A percentile compares a stretch with the other conserved stretches of the same genome.
Evolutionary conservation across 2,797 vertebrate species (phyloP).

Genomic region (Phrynocephalus vlangalii): DNA sequence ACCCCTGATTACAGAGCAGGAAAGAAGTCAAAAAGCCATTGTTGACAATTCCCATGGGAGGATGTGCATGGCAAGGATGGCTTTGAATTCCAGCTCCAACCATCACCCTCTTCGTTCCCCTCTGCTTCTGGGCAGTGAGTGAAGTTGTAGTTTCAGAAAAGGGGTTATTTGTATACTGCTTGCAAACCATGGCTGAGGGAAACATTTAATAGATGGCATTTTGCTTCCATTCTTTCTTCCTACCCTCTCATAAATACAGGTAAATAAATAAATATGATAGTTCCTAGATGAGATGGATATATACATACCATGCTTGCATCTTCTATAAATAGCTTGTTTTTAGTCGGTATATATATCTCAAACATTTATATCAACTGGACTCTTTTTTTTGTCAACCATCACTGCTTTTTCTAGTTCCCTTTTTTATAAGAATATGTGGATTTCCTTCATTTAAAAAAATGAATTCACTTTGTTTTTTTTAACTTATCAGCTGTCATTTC

Average conservation of each 20-base stretch:
- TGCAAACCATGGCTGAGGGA: conserved; percentile 66
- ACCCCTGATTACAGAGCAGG: conserved; percentile 68
- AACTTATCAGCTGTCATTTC: not conserved
- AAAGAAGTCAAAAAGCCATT: conserved; percentile 54
- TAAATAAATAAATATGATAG: conserved; percentile 76
- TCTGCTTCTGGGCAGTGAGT: conserved; percentile 46
- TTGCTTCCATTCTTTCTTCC: conserved; percentile 73
- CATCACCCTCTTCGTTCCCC: not conserved
- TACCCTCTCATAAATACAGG: conserved; percentile 67
- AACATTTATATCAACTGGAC: conserved; percentile 41
- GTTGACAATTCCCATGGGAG: conserved; percentile 60
- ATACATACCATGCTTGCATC: conserved; percentile 65
- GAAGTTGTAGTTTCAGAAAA: conserved; percentile 64
- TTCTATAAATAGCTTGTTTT: conserved; percentile 73
- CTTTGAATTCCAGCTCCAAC: conserved; percentile 40
- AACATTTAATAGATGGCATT: conserved; percentile 65
- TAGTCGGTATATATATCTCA: conserved; percentile 68
- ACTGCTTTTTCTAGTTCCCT: no score
- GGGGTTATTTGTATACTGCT: conserved; percentile 71
- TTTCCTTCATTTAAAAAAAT: conserved; percentile 22
- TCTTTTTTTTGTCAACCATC: conserved; percentile 56
- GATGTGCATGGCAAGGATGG: conserved; percentile 11
- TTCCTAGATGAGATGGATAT: conserved; percentile 62
- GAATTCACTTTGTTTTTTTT: not conserved
- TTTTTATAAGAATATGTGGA: conserved; percentile 16